Evolutionary conservation across 1,140 invertebrate species (phyloP), one percentile per base, ranked within the genome.

Genomic region (Laodelphax striatellus): DNA sequence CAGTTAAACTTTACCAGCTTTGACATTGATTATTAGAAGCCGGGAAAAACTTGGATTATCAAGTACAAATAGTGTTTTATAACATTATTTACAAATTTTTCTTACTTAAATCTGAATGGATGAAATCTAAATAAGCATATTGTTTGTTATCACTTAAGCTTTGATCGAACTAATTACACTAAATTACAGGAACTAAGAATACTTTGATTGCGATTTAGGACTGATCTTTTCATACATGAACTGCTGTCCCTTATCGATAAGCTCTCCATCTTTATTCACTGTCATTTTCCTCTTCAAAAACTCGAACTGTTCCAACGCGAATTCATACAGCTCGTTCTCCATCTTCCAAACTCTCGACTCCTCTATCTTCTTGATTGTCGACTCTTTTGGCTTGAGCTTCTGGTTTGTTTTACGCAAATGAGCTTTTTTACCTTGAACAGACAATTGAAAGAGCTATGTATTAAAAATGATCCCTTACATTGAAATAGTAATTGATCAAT

Each of bases 321-420:
- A 98, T 68, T 96, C 87, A 69, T 98, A 99, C 41, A 99, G 81
- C 71, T 98, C 94, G 72, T 95, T 92, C 75, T 99, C 97, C 92
- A 98, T 94, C 77, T 90, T 86, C 92, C 94, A 99, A 5, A 98
- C 83, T 50, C 77, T 76, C 2, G 89, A 87, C 67, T 85, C 80
- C 75, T 83, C 82, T 71, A 86, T 90, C 70, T 80, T 81, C 19
- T 80, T 79, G 43, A 97, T 73, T 0, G 94, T 97, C 65, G 86
- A 82, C 55, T 84, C 79, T 14, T 82, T 85, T 0, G 94, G 94
- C 59, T 84, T 72, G 57, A 89, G 79, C 74, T 99, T 99, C 64
- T 93, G 91, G 46, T 86, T 88, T 0, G 97, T 99, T 75, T 92
- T 89, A 63, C 97, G 76, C 41, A 99, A 76, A 77, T 98, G 95